Evolutionary conservation across 2,888 invertebrate genomes (phyloP).

Genomic region (Bhutanitis thaidina): DNA sequence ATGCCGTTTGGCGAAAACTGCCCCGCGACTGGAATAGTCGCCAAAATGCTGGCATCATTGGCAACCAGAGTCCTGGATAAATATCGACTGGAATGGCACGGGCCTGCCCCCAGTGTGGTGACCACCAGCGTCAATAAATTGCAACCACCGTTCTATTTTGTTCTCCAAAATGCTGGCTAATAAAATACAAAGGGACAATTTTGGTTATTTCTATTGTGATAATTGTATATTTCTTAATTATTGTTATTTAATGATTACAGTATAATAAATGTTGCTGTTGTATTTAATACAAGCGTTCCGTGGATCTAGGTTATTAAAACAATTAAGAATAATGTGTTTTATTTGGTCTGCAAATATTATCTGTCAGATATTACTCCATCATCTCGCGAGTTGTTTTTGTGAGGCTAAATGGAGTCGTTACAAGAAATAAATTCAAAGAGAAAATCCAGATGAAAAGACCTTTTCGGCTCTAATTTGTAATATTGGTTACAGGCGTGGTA

Average conservation of each 20-base stretch:
- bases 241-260: background rate
- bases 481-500: too few species aligned
- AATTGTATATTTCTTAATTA: background rate
- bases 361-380: too few species aligned
- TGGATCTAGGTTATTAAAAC: background rate
- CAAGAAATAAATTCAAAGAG: too few species aligned
- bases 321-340: too few species aligned
- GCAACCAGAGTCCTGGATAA: constrained; percentile 52
- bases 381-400: too few species aligned
- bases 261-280: background rate
- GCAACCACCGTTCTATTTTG: constrained; percentile 64
- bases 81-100: constrained; percentile 72
- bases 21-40: constrained; percentile 53
- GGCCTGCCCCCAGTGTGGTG: constrained; percentile 47
- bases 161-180: constrained; percentile 53
- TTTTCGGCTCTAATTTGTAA: too few species aligned
- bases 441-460: too few species aligned
- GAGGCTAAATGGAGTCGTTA: too few species aligned
- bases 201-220: background rate
- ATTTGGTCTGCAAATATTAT: too few species aligned
- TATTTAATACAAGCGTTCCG: background rate
- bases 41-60: constrained; percentile 50
- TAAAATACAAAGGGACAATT: background rate
- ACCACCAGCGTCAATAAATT: constrained; percentile 60
- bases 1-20: constrained; percentile 63